These are phyloP conservation scores for Chelonoidis abingdonii DNA, from an alignment of 2,113 vertebrate genomes.

Conservation along the genomic window DNA sequence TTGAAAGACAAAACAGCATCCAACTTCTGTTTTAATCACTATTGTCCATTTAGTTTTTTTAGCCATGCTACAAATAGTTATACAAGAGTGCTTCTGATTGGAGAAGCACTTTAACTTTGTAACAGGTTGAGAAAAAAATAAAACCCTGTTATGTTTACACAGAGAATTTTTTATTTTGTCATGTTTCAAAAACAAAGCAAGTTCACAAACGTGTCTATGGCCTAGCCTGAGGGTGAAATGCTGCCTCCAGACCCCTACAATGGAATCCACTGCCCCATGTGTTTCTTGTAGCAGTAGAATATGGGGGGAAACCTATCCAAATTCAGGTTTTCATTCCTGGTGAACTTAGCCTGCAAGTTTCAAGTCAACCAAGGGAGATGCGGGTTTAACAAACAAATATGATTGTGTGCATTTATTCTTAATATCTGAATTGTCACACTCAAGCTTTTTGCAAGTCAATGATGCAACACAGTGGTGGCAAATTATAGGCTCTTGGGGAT, in stretches of 20 bases:
- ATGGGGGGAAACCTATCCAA: not conserved
- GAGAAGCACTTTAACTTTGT: not conserved
- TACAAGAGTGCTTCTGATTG: not conserved
- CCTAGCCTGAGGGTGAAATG: not conserved
- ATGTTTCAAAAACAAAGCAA: not conserved
- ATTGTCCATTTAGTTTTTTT: not conserved
- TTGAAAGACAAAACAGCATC: not conserved
- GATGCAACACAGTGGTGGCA: not conserved
- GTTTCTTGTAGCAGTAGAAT: not conserved
- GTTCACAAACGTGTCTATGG: not conserved
- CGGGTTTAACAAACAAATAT: not conserved
- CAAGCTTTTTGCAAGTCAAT: not conserved
- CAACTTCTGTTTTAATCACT: not conserved
- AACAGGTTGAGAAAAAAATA: not conserved
- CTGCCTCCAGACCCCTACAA: not conserved
- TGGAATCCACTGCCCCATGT: not conserved
- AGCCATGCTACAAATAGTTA: not conserved
- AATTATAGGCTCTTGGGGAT: not conserved
- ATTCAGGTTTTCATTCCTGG: not conserved
- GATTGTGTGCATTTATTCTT: not conserved
- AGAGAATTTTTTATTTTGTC: not conserved
- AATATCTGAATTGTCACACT: not conserved
- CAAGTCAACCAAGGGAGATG: not conserved
- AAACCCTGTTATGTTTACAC: not conserved
- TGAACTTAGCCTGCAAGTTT: not conserved